Percentiles rank a stretch among this genome's conserved stretches.
phyloP scores from a whole-genome alignment of 1,140 invertebrate species.

The Heliconius hewitsoni region DNA sequence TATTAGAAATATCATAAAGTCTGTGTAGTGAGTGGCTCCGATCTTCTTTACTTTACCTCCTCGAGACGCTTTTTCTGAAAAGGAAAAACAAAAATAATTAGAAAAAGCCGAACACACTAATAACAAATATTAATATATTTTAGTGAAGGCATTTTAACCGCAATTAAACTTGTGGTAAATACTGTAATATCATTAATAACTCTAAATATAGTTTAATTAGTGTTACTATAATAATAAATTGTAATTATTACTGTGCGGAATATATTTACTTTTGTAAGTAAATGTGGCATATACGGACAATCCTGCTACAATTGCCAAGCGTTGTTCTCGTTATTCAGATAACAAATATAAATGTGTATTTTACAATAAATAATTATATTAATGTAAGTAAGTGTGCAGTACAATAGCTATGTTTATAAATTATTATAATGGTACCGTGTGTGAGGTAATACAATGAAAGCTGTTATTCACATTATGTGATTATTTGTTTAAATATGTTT shows the following conservation, averaged over 20 bases:
- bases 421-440: background rate
- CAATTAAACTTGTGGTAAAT: background rate
- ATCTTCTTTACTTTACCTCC: conserved; percentile 74
- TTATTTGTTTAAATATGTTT: conserved; percentile 7
- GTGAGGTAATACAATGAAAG: conserved; percentile 1
- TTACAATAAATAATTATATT: background rate
- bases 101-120: background rate
- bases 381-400: conserved; percentile 7
- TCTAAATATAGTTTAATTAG: background rate
- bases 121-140: background rate
- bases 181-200: background rate
- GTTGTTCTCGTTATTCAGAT: conserved; percentile 3
- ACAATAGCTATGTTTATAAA: background rate
- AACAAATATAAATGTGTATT: background rate
- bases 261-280: background rate
- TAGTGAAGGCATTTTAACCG: background rate
- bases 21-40: conserved; percentile 12
- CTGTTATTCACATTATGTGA: conserved; percentile 17
- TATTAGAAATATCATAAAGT: background rate
- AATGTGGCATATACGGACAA: background rate
- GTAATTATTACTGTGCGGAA: background rate
- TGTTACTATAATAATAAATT: background rate
- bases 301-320: background rate
- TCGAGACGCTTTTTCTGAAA: conserved; percentile 82
- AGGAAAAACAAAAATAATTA: conserved; percentile 54